A percentile compares a stretch with the other conserved stretches of the same genome.
Conservation (phyloP, 1,140 invertebrate species). For the Drosophila persimilis region DNA sequence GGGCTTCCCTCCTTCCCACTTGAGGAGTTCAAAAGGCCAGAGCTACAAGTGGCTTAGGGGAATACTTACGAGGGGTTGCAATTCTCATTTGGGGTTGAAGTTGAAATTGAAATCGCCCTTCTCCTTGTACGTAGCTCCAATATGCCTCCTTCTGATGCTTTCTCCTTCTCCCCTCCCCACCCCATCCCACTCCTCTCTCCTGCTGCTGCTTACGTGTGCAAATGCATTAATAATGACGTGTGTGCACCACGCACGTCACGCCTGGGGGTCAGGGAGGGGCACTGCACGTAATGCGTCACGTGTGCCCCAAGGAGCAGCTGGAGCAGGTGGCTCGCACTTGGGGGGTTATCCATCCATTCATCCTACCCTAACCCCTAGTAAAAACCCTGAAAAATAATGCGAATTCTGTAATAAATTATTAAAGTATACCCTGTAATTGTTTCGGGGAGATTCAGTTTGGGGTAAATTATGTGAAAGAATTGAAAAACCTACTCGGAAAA, state of each 20-base stretch:
- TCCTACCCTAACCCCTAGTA: constrained; percentile 2
- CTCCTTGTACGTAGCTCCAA: no score
- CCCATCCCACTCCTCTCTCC: background rate
- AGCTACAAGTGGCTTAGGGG: constrained; percentile 55
- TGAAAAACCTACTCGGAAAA: no score
- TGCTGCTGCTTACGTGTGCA: constrained; percentile 47
- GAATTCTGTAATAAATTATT: constrained; percentile 23
- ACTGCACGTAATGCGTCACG: constrained; percentile 70
- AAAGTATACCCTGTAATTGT: background rate
- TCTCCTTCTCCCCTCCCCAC: background rate
- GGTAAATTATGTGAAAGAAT: no score
- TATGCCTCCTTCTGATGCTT: no score
- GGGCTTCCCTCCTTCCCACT: constrained; percentile 1
- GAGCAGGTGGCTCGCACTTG: background rate
- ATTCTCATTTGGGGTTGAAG: background rate
- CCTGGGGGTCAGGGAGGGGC: background rate
- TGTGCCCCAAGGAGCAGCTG: constrained; percentile 22
- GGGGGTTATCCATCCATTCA: no score
- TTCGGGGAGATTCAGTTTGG: no score
- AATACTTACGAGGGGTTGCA: constrained; percentile 30
- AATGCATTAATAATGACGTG: constrained; percentile 79
- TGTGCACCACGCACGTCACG: constrained; percentile 65
- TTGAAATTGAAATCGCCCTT: constrained; percentile 11
- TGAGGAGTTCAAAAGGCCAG: constrained; percentile 49
- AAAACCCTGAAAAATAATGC: constrained; percentile 21